These are phyloP conservation scores for Hofmannophila pseudospretella DNA, from an alignment of 2,888 invertebrate genomes.

Conservation along the genomic window DNA sequence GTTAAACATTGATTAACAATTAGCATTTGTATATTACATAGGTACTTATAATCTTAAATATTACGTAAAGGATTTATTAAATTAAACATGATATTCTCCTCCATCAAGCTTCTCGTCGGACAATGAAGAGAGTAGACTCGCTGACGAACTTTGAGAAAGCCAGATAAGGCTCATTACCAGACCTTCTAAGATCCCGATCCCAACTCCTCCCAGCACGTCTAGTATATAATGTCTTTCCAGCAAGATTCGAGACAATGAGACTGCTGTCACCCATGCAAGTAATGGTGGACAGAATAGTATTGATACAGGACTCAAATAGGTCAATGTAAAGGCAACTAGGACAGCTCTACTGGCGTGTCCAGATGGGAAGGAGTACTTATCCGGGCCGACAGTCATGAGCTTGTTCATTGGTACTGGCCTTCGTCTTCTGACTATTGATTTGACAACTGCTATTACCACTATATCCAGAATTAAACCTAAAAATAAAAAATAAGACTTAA, in stretches of 20 bases:
- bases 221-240: constrained; percentile 91
- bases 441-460: constrained; percentile 84
- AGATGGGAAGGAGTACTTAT: constrained; percentile 95
- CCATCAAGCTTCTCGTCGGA: constrained; percentile 84
- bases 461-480: constrained; percentile 90
- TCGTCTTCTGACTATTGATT: constrained; percentile 86
- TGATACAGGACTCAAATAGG: constrained; percentile 79
- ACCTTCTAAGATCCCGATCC: constrained; percentile 86
- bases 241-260: constrained; percentile 88
- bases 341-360: constrained; percentile 94
- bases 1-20: too few species aligned
- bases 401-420: constrained; percentile 85
- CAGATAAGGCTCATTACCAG: constrained; percentile 81
- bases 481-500: constrained; percentile 37
- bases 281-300: constrained; percentile 80
- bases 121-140: constrained; percentile 77
- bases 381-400: constrained; percentile 86
- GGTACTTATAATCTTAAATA: too few species aligned
- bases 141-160: constrained; percentile 81
- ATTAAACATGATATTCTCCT: constrained; percentile 82
- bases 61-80: too few species aligned
- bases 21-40: too few species aligned
- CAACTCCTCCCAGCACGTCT: constrained; percentile 87
- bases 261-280: constrained; percentile 84
- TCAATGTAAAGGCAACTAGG: constrained; percentile 85